Conservation (phyloP, 2,888 invertebrate species). For the Magallana nippona region DNA sequence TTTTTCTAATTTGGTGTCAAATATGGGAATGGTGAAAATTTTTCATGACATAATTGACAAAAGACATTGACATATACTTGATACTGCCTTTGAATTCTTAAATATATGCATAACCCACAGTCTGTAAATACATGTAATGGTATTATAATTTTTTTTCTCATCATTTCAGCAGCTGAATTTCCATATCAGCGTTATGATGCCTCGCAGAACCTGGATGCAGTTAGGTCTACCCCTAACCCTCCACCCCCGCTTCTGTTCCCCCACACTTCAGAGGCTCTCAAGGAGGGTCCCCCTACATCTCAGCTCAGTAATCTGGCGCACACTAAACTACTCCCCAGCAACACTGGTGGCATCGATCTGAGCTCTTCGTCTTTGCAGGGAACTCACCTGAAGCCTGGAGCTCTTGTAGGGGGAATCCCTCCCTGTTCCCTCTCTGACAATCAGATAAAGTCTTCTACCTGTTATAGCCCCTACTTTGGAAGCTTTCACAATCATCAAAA, state of each 20-base stretch:
- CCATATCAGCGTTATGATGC: conserved; percentile 30
- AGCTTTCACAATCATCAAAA: conserved; percentile 13
- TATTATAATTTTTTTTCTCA: not conserved
- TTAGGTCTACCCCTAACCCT: not conserved
- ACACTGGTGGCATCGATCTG: conserved; percentile 18
- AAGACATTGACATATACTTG: too few relatives aligned
- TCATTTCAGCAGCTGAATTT: not conserved
- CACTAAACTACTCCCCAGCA: conserved; percentile 15
- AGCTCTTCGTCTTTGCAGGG: not conserved
- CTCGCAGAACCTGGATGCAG: not conserved
- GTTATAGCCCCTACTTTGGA: conserved; percentile 9
- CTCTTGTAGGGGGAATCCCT: not conserved
- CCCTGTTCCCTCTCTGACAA: not conserved
- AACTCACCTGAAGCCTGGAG: conserved; percentile 1
- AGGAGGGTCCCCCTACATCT: not conserved
- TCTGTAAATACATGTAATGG: not conserved
- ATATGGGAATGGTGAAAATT: not conserved
- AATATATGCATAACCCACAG: not conserved
- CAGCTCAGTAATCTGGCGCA: not conserved
- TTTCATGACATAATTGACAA: too few relatives aligned
- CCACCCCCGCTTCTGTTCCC: conserved; percentile 16
- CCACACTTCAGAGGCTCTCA: conserved; percentile 2
- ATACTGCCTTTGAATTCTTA: too few relatives aligned
- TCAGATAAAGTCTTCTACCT: not conserved
- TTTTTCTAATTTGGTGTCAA: not conserved